These are phyloP conservation scores for Vesta saturnalis DNA, from an alignment of 2,888 invertebrate species.

Conservation along the genomic window DNA sequence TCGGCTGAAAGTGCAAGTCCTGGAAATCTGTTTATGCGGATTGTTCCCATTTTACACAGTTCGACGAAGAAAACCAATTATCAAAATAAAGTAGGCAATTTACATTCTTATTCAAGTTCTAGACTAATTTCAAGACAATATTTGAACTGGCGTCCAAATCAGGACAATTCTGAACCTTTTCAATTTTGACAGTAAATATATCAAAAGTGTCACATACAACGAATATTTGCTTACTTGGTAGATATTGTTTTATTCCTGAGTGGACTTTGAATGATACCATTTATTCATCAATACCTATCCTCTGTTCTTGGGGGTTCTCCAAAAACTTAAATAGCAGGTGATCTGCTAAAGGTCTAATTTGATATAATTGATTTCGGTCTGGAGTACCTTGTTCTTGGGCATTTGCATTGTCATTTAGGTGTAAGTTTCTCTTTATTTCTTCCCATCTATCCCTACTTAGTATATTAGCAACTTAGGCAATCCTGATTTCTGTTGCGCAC, in stretches of 20 bases:
- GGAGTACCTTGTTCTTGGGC: not conserved
- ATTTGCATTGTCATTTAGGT: not conserved
- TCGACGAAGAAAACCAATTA: no score
- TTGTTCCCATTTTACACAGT: not conserved
- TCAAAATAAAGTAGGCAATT: no score
- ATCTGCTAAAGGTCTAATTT: constrained; percentile 10
- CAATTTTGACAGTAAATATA: not conserved
- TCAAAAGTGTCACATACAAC: not conserved
- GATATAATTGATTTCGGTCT: constrained; percentile 2
- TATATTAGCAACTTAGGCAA: not conserved
- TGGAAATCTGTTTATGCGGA: not conserved
- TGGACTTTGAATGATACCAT: constrained; percentile 14
- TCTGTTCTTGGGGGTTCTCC: constrained; percentile 13
- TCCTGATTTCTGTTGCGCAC: not conserved
- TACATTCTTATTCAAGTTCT: no score
- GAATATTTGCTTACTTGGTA: constrained; percentile 9
- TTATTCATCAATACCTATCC: constrained; percentile 8
- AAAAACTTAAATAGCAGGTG: constrained; percentile 1
- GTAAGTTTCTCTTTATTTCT: not conserved
- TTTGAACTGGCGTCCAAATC: no score
- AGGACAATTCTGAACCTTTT: not conserved
- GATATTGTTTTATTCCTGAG: constrained; percentile 11
- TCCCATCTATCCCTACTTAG: not conserved
- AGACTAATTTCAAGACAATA: no score
- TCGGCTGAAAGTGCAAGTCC: no score